Conservation (phyloP, 2,888 invertebrate species). For the Andrena minutula region DNA sequence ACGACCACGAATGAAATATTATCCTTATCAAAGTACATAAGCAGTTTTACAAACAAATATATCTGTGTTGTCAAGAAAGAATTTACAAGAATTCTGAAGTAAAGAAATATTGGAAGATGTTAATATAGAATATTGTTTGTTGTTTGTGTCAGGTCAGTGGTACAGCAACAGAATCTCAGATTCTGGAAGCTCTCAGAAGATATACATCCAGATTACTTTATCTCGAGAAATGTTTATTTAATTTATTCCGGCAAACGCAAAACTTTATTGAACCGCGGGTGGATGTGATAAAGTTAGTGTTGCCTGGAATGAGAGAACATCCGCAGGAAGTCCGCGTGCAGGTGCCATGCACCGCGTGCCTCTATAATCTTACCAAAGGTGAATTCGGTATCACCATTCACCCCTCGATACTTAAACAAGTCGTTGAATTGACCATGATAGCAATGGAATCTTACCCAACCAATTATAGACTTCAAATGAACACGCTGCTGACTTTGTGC, state of each 20-base stretch:
- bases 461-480: slow-evolving; percentile 90
- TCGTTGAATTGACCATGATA: slow-evolving; percentile 88
- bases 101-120: neutral
- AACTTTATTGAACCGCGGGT: slow-evolving; percentile 86
- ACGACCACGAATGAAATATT: no score
- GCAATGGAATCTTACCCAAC: slow-evolving; percentile 90
- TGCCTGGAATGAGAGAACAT: slow-evolving; percentile 86
- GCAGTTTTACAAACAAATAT: no score
- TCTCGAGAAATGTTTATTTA: slow-evolving; percentile 89
- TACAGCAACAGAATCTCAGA: slow-evolving; percentile 87
- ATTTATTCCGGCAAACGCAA: slow-evolving; percentile 87
- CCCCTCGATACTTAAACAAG: slow-evolving; percentile 87
- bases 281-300: slow-evolving; percentile 88
- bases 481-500: slow-evolving; percentile 90
- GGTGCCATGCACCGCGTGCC: slow-evolving; percentile 91
- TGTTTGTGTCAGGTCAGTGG: slow-evolving; percentile 85
- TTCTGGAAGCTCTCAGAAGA: slow-evolving; percentile 87
- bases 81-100: no score
- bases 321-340: slow-evolving; percentile 88
- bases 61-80: no score
- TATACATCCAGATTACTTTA: slow-evolving; percentile 87
- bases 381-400: slow-evolving; percentile 88
- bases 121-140: slow-evolving; percentile 9
- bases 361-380: slow-evolving; percentile 90
- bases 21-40: neutral